A percentile compares a stretch with the other conserved stretches of the same genome.
These are phyloP conservation scores for Lontra canadensis DNA, from an alignment of 2,113 vertebrate genomes.

Conservation along the genomic window DNA sequence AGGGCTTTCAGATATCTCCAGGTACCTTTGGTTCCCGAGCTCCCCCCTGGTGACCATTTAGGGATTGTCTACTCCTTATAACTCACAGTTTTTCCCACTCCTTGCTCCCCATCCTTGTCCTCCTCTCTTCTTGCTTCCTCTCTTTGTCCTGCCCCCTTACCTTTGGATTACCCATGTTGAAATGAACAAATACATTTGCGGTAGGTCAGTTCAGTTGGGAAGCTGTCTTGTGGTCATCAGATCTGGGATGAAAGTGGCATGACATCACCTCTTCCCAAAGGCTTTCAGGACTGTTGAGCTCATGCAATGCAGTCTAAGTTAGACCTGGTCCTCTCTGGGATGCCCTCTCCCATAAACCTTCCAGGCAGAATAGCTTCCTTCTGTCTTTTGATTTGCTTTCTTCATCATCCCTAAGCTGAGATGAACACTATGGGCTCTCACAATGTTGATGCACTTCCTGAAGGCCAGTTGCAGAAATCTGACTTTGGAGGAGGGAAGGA, in stretches of 20 bases:
- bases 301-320: not conserved
- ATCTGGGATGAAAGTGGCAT: not conserved
- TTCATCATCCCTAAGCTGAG: not conserved
- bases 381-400: not conserved
- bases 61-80: not conserved
- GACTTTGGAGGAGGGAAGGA: not conserved
- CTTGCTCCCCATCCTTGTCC: not conserved
- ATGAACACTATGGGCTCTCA: no score
- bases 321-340: not conserved
- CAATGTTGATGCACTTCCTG: not conserved
- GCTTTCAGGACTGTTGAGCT: not conserved
- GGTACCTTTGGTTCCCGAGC: rapidly evolving
- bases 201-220: not conserved
- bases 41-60: not conserved
- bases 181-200: not conserved
- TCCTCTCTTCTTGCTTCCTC: not conserved
- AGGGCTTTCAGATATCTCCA: rapidly evolving
- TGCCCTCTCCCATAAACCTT: not conserved
- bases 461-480: not conserved
- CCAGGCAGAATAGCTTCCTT: not conserved
- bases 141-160: not conserved
- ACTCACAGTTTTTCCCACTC: not conserved
- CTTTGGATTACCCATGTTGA: not conserved
- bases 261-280: not conserved
- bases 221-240: not conserved